Percentiles rank a stretch among this genome's conserved stretches.
Evolutionary conservation across 2,113 vertebrate species (phyloP).

Genomic region (Callaeas wilsoni): DNA sequence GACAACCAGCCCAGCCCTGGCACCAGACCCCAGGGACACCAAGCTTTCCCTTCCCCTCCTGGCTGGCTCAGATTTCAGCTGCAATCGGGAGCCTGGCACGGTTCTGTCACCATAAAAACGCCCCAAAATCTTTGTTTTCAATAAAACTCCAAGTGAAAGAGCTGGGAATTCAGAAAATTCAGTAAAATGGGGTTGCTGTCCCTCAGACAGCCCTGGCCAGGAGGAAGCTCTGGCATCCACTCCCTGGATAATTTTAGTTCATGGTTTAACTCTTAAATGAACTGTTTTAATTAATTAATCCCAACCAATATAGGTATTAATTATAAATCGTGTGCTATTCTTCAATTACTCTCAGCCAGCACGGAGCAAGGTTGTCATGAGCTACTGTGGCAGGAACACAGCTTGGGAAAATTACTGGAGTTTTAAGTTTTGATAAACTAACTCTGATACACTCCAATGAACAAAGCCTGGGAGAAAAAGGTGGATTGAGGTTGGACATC

Average conservation of each 20-base stretch:
- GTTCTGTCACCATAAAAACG: not conserved
- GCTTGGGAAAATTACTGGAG: not conserved
- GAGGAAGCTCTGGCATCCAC: not conserved
- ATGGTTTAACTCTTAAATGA: not conserved
- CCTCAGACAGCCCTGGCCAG: not conserved
- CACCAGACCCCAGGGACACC: not conserved
- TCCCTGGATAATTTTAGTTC: not conserved
- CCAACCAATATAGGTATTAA: not conserved
- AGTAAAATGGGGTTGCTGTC: not conserved
- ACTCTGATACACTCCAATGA: not conserved
- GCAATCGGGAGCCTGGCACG: not conserved
- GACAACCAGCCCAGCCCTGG: not conserved
- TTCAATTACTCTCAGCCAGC: not conserved
- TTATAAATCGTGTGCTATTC: not conserved
- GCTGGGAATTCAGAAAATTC: not conserved
- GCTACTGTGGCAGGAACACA: not conserved
- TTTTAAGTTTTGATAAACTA: not conserved
- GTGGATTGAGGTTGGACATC: not conserved
- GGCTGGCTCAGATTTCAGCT: not conserved
- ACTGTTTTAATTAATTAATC: not conserved
- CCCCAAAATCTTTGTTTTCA: not conserved
- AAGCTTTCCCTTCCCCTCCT: not conserved
- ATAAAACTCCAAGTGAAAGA: not conserved
- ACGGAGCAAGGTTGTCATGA: not conserved
- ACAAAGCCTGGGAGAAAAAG: not conserved